Conservation (phyloP, 2,797 vertebrate genomes). For the Poecilia picta region DNA sequence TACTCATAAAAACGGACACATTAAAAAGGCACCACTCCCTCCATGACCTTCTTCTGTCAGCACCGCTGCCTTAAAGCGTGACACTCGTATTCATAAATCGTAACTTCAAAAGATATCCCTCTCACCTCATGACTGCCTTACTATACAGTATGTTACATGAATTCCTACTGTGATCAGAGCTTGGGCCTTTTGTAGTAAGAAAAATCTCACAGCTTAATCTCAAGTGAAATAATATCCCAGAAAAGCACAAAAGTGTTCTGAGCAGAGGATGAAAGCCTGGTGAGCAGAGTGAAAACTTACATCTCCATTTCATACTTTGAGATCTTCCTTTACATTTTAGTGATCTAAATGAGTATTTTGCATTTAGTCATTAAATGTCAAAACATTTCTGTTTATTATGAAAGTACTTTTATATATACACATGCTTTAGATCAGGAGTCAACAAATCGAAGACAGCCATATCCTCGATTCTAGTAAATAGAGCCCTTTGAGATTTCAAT, state of each 20-base stretch:
- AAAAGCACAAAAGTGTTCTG: conserved; percentile 26
- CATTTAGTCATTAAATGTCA: conserved; percentile 32
- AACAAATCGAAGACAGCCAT: neutral
- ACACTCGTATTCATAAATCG: conserved; percentile 9
- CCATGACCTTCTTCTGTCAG: conserved; percentile 27
- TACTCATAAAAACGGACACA: conserved; percentile 56
- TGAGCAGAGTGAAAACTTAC: conserved; percentile 9
- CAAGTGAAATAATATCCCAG: conserved; percentile 33
- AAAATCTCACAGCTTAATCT: conserved; percentile 19
- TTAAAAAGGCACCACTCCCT: conserved; percentile 39
- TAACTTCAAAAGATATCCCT: conserved; percentile 6
- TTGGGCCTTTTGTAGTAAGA: conserved; percentile 15
- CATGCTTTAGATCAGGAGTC: neutral
- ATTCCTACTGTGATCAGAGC: conserved; percentile 43
- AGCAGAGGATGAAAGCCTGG: conserved; percentile 20
- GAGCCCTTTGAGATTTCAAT: neutral
- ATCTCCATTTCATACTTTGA: conserved; percentile 8
- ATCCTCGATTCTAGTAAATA: neutral
- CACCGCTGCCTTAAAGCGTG: neutral
- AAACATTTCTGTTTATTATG: neutral
- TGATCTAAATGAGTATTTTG: conserved; percentile 30
- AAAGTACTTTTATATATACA: neutral
- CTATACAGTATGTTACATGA: conserved; percentile 31
- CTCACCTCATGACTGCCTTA: conserved; percentile 11
- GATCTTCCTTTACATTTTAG: conserved; percentile 11